Evolutionary conservation across 2,888 invertebrate species (phyloP).

Genomic region (Helleia helle): DNA sequence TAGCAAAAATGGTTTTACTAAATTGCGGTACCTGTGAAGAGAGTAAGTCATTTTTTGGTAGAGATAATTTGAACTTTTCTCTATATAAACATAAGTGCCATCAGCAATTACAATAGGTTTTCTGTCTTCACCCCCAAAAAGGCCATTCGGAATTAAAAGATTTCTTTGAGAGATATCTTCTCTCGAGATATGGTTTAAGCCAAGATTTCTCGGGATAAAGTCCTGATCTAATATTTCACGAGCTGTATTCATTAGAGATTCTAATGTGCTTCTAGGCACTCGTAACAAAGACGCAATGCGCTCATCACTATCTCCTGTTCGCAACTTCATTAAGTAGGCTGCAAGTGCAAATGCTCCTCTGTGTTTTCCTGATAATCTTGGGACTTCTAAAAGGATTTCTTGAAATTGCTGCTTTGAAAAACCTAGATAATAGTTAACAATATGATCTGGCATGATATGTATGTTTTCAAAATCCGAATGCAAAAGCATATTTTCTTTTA

Average conservation of each 20-base stretch:
- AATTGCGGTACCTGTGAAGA: no score
- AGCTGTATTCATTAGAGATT: conserved; percentile 7
- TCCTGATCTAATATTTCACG: conserved; percentile 11
- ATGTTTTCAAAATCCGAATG: neutral
- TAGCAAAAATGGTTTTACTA: no score
- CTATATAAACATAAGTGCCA: no score
- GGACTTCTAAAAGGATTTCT: neutral
- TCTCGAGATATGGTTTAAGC: conserved; percentile 6
- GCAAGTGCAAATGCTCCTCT: conserved; percentile 9
- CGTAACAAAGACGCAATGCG: conserved; percentile 12
- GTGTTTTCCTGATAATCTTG: neutral
- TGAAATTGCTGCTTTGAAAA: neutral
- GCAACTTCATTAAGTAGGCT: conserved; percentile 14
- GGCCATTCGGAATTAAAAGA: neutral
- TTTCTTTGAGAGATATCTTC: neutral
- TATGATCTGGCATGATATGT: no score
- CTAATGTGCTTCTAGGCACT: conserved; percentile 10
- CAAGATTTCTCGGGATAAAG: conserved; percentile 14
- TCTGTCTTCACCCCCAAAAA: no score
- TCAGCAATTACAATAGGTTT: no score
- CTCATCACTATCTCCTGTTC: conserved; percentile 15
- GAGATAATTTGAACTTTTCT: no score
- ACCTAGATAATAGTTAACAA: neutral
- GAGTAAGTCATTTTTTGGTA: no score
- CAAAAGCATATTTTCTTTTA: neutral